phyloP scores from a whole-genome alignment of 2,113 vertebrate species.

The Thomomys bottae region DNA sequence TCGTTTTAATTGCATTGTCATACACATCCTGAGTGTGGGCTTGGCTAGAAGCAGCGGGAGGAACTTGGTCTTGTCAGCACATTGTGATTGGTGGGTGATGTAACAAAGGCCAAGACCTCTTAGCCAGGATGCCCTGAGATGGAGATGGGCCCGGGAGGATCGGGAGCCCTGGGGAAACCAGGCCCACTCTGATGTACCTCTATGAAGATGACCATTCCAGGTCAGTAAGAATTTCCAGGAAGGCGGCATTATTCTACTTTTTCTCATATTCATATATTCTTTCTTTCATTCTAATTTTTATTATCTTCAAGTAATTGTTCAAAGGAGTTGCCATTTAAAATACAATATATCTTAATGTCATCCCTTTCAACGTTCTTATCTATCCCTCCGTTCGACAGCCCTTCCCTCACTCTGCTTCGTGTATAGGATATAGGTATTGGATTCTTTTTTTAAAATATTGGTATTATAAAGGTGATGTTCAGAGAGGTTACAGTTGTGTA shows the following conservation, averaged over 20 bases:
- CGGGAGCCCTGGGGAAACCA: not conserved
- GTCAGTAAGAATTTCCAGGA: conserved; percentile 3
- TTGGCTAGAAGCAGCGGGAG: not conserved
- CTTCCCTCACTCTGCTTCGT: no score
- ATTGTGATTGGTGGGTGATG: not conserved
- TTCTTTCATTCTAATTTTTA: not conserved
- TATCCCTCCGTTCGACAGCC: no score
- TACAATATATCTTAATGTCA: no score
- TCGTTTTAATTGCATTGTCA: not conserved
- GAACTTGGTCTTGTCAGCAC: not conserved
- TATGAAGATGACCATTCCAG: not conserved
- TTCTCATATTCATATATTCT: not conserved
- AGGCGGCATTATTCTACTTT: not conserved
- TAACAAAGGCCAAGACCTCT: not conserved
- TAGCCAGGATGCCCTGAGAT: not conserved
- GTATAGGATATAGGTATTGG: no score
- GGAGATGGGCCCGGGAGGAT: not conserved
- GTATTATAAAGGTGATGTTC: no score
- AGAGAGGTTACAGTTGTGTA: no score
- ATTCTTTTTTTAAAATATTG: no score
- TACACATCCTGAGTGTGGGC: not conserved
- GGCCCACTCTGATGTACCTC: not conserved
- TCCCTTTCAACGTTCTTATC: no score
- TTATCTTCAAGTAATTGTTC: no score
- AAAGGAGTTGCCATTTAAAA: no score